Percentiles rank a stretch among this genome's conserved stretches.
These are phyloP conservation scores for Cecidostiba fungosa DNA, from an alignment of 2,888 invertebrate genomes.

Conservation along the genomic window DNA sequence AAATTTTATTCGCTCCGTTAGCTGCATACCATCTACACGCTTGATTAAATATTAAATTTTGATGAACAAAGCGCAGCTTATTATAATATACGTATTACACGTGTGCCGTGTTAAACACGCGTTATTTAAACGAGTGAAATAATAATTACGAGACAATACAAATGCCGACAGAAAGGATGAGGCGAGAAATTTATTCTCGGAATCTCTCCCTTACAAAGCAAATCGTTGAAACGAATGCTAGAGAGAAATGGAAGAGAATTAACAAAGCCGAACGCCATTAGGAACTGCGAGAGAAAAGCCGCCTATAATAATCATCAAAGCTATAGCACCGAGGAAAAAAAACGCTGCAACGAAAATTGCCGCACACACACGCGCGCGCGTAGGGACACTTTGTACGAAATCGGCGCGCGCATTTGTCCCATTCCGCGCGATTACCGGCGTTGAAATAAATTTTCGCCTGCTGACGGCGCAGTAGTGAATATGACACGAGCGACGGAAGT, in stretches of 20 bases:
- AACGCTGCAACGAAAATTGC: conserved; percentile 18
- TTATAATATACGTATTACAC: no score
- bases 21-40: neutral
- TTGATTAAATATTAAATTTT: neutral
- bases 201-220: neutral
- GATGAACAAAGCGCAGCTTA: neutral
- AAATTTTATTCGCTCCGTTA: neutral
- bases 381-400: neutral
- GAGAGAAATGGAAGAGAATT: neutral
- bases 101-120: no score
- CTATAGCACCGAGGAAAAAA: neutral
- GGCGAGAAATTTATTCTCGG: no score
- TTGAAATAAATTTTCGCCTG: conserved; percentile 42
- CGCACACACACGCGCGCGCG: neutral
- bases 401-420: conserved; percentile 24
- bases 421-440: conserved; percentile 55
- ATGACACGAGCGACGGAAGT: conserved; percentile 46
- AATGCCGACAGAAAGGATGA: no score
- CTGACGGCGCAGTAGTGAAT: conserved; percentile 29
- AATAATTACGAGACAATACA: no score
- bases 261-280: conserved; percentile 6
- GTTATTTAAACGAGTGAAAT: no score
- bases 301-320: neutral
- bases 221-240: neutral
- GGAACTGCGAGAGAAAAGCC: neutral